phyloP scores from a whole-genome alignment of 2,888 invertebrate species.

The Xestoiulus laeticollis region DNA sequence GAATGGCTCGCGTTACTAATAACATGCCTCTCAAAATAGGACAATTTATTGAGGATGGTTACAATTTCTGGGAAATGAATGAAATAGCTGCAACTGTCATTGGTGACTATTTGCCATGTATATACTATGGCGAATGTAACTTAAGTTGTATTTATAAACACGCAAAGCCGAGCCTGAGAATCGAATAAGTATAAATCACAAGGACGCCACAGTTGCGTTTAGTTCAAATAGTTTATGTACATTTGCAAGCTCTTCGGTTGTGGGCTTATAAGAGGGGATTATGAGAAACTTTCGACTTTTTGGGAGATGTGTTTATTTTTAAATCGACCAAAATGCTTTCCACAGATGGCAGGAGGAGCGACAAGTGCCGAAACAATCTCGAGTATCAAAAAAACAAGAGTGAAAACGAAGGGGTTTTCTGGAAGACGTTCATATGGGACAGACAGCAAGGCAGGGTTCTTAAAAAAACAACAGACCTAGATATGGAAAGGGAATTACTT shows the following conservation, averaged over 20 bases:
- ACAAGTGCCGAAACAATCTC: neutral
- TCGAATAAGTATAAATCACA: neutral
- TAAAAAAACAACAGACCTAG: neutral
- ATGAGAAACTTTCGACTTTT: neutral
- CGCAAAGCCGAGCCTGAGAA: neutral
- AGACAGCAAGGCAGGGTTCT: neutral
- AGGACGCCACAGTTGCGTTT: slow-evolving; percentile 9
- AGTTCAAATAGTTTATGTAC: neutral
- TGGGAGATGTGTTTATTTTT: neutral
- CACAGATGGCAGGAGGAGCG: slow-evolving; percentile 9
- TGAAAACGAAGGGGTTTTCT: slow-evolving; percentile 1
- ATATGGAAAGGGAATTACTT: neutral
- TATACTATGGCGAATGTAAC: neutral
- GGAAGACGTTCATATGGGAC: neutral
- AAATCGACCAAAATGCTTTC: slow-evolving; percentile 9
- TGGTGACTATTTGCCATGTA: neutral
- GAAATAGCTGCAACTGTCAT: neutral
- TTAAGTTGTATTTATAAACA: neutral
- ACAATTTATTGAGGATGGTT: neutral
- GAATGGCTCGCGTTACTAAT: neutral
- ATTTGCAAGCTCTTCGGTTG: neutral
- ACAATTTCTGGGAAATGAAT: neutral
- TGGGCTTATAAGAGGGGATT: slow-evolving; percentile 9
- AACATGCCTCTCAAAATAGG: neutral
- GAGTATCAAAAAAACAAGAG: neutral